phyloP scores from a whole-genome alignment of 2,113 vertebrate genomes.

The Benitochromis conjunctus region DNA sequence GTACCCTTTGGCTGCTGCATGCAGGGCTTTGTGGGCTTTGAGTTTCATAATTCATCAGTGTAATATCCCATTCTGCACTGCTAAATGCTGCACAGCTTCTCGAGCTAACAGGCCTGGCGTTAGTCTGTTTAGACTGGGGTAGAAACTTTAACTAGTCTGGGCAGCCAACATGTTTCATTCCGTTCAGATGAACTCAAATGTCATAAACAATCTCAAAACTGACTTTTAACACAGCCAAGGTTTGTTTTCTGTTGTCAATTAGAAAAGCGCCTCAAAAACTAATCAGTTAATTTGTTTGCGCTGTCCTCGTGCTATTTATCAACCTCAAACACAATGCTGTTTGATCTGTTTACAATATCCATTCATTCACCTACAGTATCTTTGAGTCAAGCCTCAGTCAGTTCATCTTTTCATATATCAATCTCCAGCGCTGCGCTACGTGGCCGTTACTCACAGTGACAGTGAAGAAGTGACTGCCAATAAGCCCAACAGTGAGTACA shows the following conservation, averaged over 20 bases:
- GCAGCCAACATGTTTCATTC: neutral
- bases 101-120: neutral
- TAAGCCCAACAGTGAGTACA: slow-evolving; percentile 49
- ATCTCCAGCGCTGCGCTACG: neutral
- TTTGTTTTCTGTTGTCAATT: neutral
- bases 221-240: neutral
- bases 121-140: neutral
- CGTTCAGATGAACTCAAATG: neutral
- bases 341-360: neutral
- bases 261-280: neutral
- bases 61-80: neutral
- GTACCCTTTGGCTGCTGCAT: neutral
- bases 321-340: neutral
- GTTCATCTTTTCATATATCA: neutral
- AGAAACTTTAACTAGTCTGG: neutral
- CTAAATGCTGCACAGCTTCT: neutral
- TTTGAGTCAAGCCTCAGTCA: neutral
- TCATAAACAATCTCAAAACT: neutral
- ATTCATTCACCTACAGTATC: slow-evolving; percentile 6
- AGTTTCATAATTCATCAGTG: neutral
- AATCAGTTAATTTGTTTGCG: neutral
- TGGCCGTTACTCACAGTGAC: slow-evolving; percentile 35
- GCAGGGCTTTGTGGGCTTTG: neutral
- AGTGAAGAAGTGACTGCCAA: slow-evolving; percentile 59
- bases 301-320: slow-evolving; percentile 63